Evolutionary conservation across 2,113 vertebrate species (phyloP), one percentile per base, ranked within the genome.

Genomic region (Onychorhynchus coronatus): DNA sequence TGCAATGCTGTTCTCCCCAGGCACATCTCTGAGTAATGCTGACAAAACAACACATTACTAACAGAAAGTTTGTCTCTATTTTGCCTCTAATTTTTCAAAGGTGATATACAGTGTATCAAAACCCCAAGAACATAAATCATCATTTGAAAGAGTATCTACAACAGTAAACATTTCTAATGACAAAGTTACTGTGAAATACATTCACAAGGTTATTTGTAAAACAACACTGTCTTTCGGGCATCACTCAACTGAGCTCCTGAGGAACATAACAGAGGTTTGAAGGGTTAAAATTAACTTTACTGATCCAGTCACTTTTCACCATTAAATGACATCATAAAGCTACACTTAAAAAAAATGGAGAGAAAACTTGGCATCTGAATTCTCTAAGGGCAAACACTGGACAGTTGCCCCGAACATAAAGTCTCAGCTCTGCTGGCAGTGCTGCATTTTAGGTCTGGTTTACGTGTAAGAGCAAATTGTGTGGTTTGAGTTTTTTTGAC

Each of bases 321-420:
- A 28, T 66, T 67, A 78, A 89, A 71, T 46, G 11, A 30, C 28
- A 50, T 9, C 44, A 71, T 39, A 71, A 89, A 89, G 28, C 10
- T 3, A 22, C 2, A 12, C 0, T 12, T 47, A 33, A 61, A 84
- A 47, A 27, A 52, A n/a, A 5, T 0, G 1, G 1, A 20, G 9
- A 19, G 3, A 87, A 2, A 81, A 72, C 4, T 50, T 50, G 9
- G 18, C 23, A 68, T 84, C 33, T 77, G n/a, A 73, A 25, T 78
- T 70, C 73, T 52, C 9, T 10, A 47, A 80, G 37, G 70, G 14
- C 0, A 81, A 46, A 70, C n/a, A 7, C 5, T 12, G 31, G 8
- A 73, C 18, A 67, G 39, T 17, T 37, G 37, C 12, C 31, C 23
- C 52, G 44, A 85, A 33, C 2, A 56, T 11, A 13, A 27, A 23